Evolutionary conservation across 2,888 invertebrate genomes (phyloP).

Genomic region (Entomobrya multifasciata): DNA sequence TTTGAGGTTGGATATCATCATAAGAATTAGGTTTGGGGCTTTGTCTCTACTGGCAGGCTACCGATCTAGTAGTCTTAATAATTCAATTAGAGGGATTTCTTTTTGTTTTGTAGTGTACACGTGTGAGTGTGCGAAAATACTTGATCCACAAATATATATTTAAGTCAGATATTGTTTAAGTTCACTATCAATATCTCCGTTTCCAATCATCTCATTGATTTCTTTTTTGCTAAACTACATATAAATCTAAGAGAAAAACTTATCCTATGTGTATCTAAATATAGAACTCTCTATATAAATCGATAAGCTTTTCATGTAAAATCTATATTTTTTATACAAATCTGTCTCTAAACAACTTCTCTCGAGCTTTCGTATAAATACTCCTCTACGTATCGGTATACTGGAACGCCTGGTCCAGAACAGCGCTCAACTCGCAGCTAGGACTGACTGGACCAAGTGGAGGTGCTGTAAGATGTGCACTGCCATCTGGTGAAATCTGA

Average conservation of each 20-base stretch:
- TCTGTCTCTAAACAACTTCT: conserved; percentile 64
- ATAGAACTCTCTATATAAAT: conserved; percentile 68
- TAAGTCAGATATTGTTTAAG: conserved; percentile 58
- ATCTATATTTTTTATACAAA: conserved; percentile 63
- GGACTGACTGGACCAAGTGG: conserved; percentile 79
- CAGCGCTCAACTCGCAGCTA: conserved; percentile 79
- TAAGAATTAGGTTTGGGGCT: conserved; percentile 45
- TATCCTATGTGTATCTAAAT: conserved; percentile 65
- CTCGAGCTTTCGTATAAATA: conserved; percentile 55
- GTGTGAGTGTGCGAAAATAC: conserved; percentile 79
- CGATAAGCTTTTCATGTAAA: conserved; percentile 68
- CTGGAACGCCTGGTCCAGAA: conserved; percentile 80
- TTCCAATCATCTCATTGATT: conserved; percentile 58
- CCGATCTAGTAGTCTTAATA: conserved; percentile 43
- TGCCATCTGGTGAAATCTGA: conserved; percentile 79
- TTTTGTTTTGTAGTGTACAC: conserved; percentile 46
- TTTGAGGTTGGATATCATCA: conserved; percentile 38
- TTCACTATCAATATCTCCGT: conserved; percentile 68
- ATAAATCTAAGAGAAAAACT: conserved; percentile 8
- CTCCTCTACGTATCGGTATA: conserved; percentile 78
- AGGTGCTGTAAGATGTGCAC: conserved; percentile 77
- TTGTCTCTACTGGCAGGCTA: conserved; percentile 34
- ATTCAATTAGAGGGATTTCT: conserved; percentile 28
- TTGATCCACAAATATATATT: conserved; percentile 74
- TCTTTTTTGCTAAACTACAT: conserved; percentile 23